phyloP scores from a whole-genome alignment of 2,113 vertebrate species.

The western clawed frog (Xenopus tropicalis) region UCB_Xtro_10.0 CM004445.2:47524001-47524500 shows the following conservation, averaged over 20 bases:
- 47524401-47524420: constrained; percentile 83
- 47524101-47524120: constrained; percentile 31
- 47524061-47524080: constrained; percentile 34
- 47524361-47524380: constrained; percentile 59
- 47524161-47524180: constrained; percentile 44
- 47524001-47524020: constrained; percentile 42
- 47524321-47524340: constrained; percentile 77
- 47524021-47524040: constrained; percentile 25
- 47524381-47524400: constrained; percentile 42
- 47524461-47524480: constrained; percentile 41
- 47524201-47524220: constrained; percentile 61
- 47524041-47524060: constrained; percentile 37
- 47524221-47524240: constrained; percentile 48
- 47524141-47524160: constrained; percentile 55
- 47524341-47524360: constrained; percentile 81
- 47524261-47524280: constrained; percentile 64
- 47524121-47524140: constrained; percentile 57
- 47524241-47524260: constrained; percentile 48
- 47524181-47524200: constrained; percentile 46
- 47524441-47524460: constrained; percentile 45
- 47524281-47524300: constrained; percentile 88
- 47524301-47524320: constrained; percentile 84
- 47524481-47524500: constrained; percentile 24
- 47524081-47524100: constrained; percentile 42
- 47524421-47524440: constrained; percentile 99